Percentiles rank a stretch among this genome's conserved stretches.
Conservation (phyloP, 2,797 vertebrate genomes). For the Meda fulgida region DNA sequence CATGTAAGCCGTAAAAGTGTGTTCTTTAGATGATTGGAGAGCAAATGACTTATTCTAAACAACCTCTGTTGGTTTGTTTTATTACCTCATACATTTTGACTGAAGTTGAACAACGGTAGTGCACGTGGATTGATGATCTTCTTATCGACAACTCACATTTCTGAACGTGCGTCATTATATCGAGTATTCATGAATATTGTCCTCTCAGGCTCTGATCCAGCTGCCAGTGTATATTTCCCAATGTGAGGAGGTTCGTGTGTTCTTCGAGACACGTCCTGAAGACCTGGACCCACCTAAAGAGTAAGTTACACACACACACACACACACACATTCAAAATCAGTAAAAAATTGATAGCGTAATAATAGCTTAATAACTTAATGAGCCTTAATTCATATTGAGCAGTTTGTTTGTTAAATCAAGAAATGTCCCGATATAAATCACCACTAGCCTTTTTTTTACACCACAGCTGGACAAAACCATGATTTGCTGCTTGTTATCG, state of each 20-base stretch:
- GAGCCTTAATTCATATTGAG: not conserved
- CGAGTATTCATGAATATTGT: constrained; percentile 11
- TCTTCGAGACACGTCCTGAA: constrained; percentile 96
- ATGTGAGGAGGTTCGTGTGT: constrained; percentile 95
- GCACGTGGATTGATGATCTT: not conserved
- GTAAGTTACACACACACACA: constrained; percentile 85
- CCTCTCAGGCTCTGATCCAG: constrained; percentile 90
- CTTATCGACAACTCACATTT: not conserved
- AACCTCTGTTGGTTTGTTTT: not conserved
- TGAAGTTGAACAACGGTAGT: not conserved
- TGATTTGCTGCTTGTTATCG: not conserved
- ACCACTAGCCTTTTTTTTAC: not conserved
- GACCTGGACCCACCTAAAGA: constrained; percentile 95
- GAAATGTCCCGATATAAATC: not conserved
- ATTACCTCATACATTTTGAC: not conserved
- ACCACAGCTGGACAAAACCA: not conserved
- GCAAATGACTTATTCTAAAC: not conserved
- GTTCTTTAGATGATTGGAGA: not conserved
- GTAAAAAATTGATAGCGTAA: too few relatives aligned
- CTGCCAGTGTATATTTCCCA: constrained; percentile 97
- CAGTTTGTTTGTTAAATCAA: not conserved
- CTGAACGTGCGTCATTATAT: not conserved
- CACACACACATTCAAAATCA: not conserved
- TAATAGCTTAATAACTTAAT: too few relatives aligned
- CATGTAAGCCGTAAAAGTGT: not conserved